Evolutionary conservation across 2,113 vertebrate genomes (phyloP), one percentile per base, ranked within the genome.

Genomic region (Mastomys coucha): DNA sequence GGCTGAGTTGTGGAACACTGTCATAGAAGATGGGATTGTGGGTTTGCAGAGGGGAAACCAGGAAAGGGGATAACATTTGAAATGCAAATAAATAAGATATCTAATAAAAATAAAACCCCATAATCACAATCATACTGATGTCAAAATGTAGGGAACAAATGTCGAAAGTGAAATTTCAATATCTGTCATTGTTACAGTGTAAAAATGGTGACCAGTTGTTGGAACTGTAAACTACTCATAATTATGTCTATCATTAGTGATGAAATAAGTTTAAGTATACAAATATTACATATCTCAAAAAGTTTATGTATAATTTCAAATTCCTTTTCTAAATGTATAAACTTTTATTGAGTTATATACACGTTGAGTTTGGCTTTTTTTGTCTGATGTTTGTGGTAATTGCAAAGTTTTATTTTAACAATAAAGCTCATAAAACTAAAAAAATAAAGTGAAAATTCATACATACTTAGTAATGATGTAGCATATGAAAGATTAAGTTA

Each of bases 151-250:
- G 76, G 70, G 56, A 42, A 65, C 20, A n/a, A 81, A 94, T n/a
- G 28, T 10, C 36, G 73, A 88, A 94, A 91, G 20, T 45, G 14
- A 67, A 45, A 73, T 72, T 72, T 96, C 31, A 87, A n/a, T 88
- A 70, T 93, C 2, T 78, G 33, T 39, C 20, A 92, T 81, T 91
- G 39, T 77, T 91, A 81, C 2, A 81, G 0, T 82, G 7, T 88
- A 92, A 56, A 94, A 92, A 82, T 85, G 60, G 14, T 91, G 36
- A 94, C 17, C 45, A 86, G 67, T 6, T 85, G 76, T 53, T 14
- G 95, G 14, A 77, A 89, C 8, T 77, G 33, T 42, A 53, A 94
- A 77, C 42, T 58, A 33, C 42, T 91, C 72, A 78, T 33, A 91
- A 75, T 26, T 45, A 78, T 26, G 56, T 86, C 45, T 85, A 78